Conservation (phyloP, 2,113 vertebrate genomes). For the Rhinolophus ferrumequinum region DNA sequence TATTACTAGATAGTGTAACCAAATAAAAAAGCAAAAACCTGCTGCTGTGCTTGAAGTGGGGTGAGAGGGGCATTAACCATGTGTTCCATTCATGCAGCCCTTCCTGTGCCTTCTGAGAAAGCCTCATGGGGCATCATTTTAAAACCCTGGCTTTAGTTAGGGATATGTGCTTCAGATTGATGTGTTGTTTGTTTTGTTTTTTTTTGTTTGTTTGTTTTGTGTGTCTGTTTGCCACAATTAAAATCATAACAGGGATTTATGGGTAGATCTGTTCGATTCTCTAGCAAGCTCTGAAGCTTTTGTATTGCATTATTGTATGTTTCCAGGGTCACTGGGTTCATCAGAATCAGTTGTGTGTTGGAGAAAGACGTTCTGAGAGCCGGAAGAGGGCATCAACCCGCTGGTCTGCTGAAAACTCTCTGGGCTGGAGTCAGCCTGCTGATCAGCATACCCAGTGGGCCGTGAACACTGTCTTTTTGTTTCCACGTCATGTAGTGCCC, state of each 20-base stretch:
- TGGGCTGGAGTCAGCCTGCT: not conserved
- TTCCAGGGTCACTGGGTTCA: not conserved
- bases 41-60: not conserved
- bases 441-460: not conserved
- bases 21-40: not conserved
- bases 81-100: not conserved
- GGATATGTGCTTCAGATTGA: not conserved
- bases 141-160: constrained; percentile 31
- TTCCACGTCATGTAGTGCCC: not conserved
- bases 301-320: not conserved
- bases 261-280: not conserved
- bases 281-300: not conserved
- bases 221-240: not conserved
- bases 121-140: not conserved
- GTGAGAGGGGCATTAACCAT: not conserved
- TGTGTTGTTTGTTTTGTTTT: not conserved
- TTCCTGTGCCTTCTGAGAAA: constrained; percentile 8
- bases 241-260: not conserved
- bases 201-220: too few species aligned
- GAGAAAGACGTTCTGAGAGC: not conserved
- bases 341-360: not conserved
- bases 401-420: not conserved
- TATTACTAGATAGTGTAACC: not conserved
- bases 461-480: not conserved
- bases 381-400: not conserved